phyloP scores from a whole-genome alignment of 2,888 invertebrate species.

The Eupithecia subumbrata region DNA sequence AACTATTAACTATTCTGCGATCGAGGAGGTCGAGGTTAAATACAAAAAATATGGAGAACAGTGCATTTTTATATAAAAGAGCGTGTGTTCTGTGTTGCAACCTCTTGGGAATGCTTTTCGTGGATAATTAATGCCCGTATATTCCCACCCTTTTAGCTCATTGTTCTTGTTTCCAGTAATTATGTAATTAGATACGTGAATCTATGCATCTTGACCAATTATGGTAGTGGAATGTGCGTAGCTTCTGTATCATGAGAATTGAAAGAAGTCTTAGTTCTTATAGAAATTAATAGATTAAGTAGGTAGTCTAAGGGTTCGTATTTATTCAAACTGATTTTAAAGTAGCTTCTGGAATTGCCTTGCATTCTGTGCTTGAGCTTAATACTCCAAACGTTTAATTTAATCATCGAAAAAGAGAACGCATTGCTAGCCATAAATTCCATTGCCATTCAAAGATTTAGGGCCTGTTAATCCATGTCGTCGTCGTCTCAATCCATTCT shows the following conservation, averaged over 20 bases:
- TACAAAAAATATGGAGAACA: conserved; percentile 29
- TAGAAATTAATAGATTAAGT: conserved; percentile 14
- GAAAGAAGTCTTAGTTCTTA: conserved; percentile 26
- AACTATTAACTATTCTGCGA: conserved; percentile 15
- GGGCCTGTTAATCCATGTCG: conserved; percentile 30
- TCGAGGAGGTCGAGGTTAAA: conserved; percentile 17
- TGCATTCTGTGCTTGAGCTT: background rate
- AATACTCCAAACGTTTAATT: background rate
- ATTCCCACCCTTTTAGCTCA: conserved; percentile 44
- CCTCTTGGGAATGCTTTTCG: conserved; percentile 43
- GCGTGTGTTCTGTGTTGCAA: conserved; percentile 37
- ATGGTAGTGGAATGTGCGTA: conserved; percentile 32
- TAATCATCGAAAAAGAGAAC: background rate
- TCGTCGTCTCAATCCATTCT: conserved; percentile 49
- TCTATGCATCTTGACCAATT: conserved; percentile 46
- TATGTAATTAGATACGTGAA: conserved; percentile 44
- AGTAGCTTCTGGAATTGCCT: background rate
- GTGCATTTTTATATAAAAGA: conserved; percentile 39
- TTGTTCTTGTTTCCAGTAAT: conserved; percentile 43
- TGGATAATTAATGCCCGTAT: conserved; percentile 41
- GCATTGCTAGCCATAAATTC: conserved; percentile 26
- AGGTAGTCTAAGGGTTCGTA: background rate
- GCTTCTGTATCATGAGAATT: conserved; percentile 42
- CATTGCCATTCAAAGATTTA: conserved; percentile 23
- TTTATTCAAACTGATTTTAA: background rate